Conservation (phyloP, 2,888 invertebrate species). For the Merodon equestris region DNA sequence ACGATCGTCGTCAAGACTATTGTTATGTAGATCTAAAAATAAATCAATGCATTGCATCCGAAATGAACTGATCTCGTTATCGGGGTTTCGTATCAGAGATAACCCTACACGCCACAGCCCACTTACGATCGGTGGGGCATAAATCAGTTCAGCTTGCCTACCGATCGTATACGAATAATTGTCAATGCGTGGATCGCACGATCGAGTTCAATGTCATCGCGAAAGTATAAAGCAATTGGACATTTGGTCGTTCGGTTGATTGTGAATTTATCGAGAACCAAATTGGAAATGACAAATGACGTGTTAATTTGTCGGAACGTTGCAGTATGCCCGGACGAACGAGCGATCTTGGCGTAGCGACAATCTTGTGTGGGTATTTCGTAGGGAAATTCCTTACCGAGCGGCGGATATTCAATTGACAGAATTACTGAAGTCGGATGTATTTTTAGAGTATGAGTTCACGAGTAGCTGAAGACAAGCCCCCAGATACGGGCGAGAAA, state of each 20-base stretch:
- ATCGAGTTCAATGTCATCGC: constrained; percentile 49
- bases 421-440: constrained; percentile 31
- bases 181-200: constrained; percentile 51
- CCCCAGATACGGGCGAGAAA: constrained; percentile 33
- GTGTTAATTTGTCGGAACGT: constrained; percentile 55
- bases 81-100: not conserved
- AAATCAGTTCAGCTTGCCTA: constrained; percentile 39
- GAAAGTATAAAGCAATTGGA: constrained; percentile 1
- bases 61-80: constrained; percentile 22
- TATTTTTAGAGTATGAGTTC: constrained; percentile 43
- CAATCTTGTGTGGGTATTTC: constrained; percentile 18
- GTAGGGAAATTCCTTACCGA: not conserved
- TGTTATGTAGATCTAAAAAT: constrained; percentile 49
- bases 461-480: constrained; percentile 29
- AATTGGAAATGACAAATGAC: constrained; percentile 65
- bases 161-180: constrained; percentile 6
- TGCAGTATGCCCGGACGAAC: not conserved
- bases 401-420: constrained; percentile 27
- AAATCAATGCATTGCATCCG: constrained; percentile 21
- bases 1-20: constrained; percentile 9
- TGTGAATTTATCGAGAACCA: constrained; percentile 55
- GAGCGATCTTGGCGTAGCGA: not conserved
- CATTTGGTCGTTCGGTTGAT: no score
- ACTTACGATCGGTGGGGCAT: constrained; percentile 29
- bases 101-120: not conserved